Evolutionary conservation across 2,888 invertebrate species (phyloP).

Genomic region (Hypercompe scribonia): DNA sequence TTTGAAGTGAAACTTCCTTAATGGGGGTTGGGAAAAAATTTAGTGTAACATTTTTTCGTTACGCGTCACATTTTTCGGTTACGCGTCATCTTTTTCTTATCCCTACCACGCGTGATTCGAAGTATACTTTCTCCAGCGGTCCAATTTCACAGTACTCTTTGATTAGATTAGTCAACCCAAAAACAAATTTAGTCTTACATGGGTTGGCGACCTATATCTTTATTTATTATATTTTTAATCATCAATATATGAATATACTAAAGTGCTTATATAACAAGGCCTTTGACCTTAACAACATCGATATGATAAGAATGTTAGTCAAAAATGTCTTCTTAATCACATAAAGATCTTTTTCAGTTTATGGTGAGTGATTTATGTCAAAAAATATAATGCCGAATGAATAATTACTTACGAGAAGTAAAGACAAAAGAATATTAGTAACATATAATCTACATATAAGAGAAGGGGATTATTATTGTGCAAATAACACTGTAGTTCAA

Average conservation of each 20-base stretch:
- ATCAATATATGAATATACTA: background rate
- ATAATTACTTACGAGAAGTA: background rate
- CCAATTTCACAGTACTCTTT: background rate
- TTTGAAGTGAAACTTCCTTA: background rate
- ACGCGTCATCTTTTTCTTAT: too few relatives aligned
- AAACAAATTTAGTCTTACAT: too few relatives aligned
- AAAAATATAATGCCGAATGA: background rate
- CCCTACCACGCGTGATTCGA: too few relatives aligned
- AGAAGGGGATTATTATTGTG: too few relatives aligned
- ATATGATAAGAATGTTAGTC: background rate
- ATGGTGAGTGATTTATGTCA: background rate
- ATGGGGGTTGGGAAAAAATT: too few relatives aligned
- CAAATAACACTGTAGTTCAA: background rate
- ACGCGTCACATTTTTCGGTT: too few relatives aligned
- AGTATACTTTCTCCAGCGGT: too few relatives aligned
- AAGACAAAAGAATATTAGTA: background rate
- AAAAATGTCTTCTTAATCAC: background rate
- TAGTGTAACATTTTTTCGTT: too few relatives aligned
- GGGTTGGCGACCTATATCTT: too few relatives aligned
- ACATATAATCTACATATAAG: too few relatives aligned
- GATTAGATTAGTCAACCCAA: background rate
- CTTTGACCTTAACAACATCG: too few relatives aligned
- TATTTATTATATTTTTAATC: background rate
- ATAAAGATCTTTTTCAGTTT: background rate
- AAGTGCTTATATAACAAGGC: background rate